Conservation (phyloP, 1,140 invertebrate species). For the Drosophila ercepeae region DNA sequence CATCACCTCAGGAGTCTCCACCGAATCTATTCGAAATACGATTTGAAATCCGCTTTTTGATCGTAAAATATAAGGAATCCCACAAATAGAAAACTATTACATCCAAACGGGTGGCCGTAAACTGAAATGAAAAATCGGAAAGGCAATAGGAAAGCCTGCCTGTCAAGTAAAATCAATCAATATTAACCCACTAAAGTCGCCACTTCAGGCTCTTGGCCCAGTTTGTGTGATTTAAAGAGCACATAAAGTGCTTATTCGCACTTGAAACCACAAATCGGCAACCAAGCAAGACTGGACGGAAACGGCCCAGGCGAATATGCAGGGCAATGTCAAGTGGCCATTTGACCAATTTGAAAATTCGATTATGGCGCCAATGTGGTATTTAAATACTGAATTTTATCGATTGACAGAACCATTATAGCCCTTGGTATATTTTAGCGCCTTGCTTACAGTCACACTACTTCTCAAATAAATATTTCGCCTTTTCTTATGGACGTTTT, state of each 20-base stretch:
- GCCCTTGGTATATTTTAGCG: neutral
- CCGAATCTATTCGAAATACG: constrained; percentile 21
- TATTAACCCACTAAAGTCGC: constrained; percentile 13
- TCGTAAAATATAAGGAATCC: neutral
- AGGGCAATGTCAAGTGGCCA: neutral
- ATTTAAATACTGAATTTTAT: constrained; percentile 1
- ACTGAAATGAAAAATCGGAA: constrained; percentile 31
- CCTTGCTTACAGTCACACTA: neutral
- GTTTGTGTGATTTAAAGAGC: constrained; percentile 34
- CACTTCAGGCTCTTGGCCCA: constrained; percentile 51
- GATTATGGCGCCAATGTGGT: neutral
- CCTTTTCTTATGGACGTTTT: neutral
- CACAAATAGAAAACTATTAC: neutral
- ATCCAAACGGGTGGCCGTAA: constrained; percentile 7
- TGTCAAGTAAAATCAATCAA: constrained; percentile 53
- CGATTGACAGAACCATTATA: neutral
- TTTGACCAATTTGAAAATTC: neutral
- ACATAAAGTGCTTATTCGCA: constrained; percentile 33
- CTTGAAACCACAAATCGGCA: constrained; percentile 6
- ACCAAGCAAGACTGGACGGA: constrained; percentile 16
- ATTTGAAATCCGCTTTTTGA: constrained; percentile 11
- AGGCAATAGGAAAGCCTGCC: neutral
- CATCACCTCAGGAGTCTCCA: constrained; percentile 28
- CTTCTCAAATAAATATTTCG: neutral
- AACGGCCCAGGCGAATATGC: neutral